Percentiles rank a stretch among this genome's conserved stretches.
These are phyloP conservation scores for Zaprionus tsacasi DNA, from an alignment of 1,140 invertebrate species.

Conservation along the genomic window DNA sequence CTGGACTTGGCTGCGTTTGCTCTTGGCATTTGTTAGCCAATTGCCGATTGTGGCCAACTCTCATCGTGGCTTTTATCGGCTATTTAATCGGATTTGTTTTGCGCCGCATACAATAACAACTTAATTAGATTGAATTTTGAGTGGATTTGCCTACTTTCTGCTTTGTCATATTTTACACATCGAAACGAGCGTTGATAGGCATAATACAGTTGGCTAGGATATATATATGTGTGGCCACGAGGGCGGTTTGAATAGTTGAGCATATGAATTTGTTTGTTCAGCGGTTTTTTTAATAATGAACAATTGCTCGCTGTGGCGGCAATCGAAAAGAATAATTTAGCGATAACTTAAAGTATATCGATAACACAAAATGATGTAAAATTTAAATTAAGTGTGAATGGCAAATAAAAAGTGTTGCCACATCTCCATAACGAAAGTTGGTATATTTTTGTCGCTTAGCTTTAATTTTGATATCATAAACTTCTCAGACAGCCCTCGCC, in stretches of 20 bases:
- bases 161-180: conserved; percentile 62
- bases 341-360: too few relatives aligned
- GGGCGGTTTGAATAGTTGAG: conserved; percentile 19
- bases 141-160: conserved; percentile 26
- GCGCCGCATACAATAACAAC: conserved; percentile 69
- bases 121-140: conserved; percentile 76
- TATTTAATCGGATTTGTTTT: conserved; percentile 73
- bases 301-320: too few relatives aligned
- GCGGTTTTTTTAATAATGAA: too few relatives aligned
- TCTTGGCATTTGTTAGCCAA: conserved; percentile 40
- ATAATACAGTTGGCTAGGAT: conserved; percentile 46
- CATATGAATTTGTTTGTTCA: too few relatives aligned
- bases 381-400: too few relatives aligned
- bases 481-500: conserved; percentile 34
- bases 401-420: too few relatives aligned
- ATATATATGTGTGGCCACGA: background rate
- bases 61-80: conserved; percentile 49
- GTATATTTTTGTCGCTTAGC: too few relatives aligned
- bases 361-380: too few relatives aligned
- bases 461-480: background rate
- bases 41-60: conserved; percentile 32
- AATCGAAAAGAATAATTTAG: too few relatives aligned
- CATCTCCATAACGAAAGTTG: too few relatives aligned
- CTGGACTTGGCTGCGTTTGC: conserved; percentile 40
- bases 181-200: conserved; percentile 36